Evolutionary conservation across 2,888 invertebrate genomes (phyloP).

Genomic region (Lutraria lutraria): DNA sequence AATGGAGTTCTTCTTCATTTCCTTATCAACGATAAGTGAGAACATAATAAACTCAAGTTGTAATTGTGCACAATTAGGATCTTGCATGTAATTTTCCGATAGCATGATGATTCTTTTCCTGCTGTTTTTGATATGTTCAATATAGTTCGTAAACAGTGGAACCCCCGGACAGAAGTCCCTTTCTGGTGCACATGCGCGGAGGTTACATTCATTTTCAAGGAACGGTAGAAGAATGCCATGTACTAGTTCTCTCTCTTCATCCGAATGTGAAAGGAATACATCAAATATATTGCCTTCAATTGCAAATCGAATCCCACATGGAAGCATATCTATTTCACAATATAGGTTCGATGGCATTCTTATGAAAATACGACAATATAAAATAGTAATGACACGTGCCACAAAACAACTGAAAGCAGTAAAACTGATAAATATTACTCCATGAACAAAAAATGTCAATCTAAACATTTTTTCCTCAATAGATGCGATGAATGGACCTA

Average conservation of each 20-base stretch:
- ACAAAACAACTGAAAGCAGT: background rate
- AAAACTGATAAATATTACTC: background rate
- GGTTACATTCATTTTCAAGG: slow-evolving; percentile 29
- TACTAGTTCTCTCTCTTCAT: slow-evolving; percentile 30
- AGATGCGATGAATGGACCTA: slow-evolving; percentile 2
- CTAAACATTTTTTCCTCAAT: slow-evolving; percentile 39
- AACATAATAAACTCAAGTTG: slow-evolving; percentile 45
- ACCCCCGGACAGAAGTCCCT: slow-evolving; percentile 20
- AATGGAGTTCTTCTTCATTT: background rate
- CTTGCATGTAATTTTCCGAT: slow-evolving; percentile 23
- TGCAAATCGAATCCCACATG: background rate
- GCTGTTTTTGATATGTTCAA: slow-evolving; percentile 23
- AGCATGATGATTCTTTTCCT: slow-evolving; percentile 33
- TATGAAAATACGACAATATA: slow-evolving; percentile 23
- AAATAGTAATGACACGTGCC: background rate
- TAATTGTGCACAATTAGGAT: slow-evolving; percentile 25
- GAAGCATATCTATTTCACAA: background rate
- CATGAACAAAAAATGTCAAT: slow-evolving; percentile 12
- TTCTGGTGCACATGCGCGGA: slow-evolving; percentile 23
- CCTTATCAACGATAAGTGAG: background rate
- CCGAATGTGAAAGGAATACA: slow-evolving; percentile 36
- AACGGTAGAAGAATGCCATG: slow-evolving; percentile 26
- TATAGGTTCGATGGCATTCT: background rate
- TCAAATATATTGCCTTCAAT: slow-evolving; percentile 26
- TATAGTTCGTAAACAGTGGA: slow-evolving; percentile 9